Evolutionary conservation across 2,888 invertebrate species (phyloP), one percentile per base, ranked within the genome.

Genomic region (Cetonia aurata): DNA sequence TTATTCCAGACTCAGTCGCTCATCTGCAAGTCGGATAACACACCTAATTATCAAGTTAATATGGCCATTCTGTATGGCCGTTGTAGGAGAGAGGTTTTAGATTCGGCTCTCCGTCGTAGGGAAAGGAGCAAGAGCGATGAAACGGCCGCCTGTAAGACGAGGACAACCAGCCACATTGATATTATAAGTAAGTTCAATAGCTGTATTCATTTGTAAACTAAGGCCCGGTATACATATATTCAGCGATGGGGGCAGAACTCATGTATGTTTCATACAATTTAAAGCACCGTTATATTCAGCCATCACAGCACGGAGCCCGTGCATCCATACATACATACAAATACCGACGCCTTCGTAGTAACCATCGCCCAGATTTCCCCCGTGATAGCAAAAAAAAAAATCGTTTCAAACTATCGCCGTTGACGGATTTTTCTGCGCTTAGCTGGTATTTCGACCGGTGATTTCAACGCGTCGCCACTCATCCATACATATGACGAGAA

Each of bases 31-130:
- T 92, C 92, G 90, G 92, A 92, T 92, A 92, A 91, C 92, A 91
- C 90, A 91, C 90, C 92, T 93, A 93, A 93, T 93, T 93, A 93
- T 92, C 92, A 92, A 93, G 92, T 92, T 92, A 92, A 92, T 92
- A 92, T 91, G 92, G 92, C 89, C 89, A 91, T 91, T 90, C 89
- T 88, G 89, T 88, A 89, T 89, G 87, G 87, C 82, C 84, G 84
- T 65, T 81, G 84, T 80, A 83, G 84, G 84, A 83, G 83, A 86
- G 86, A 85, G 86, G 85, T 83, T 84, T 69, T 84, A 82, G 83
- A 85, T 83, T 85, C 82, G 82, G 83, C 79, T 81, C 66, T 82
- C 81, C 80, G 82, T 80, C 82, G 84, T 84, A 83, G 83, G 84
- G 83, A 84, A 84, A 82, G 81, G 81, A 78, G 79, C 78, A 75